Evolutionary conservation across 1,140 invertebrate species (phyloP), one percentile per base, ranked within the genome.

Genomic region (Dreissena rostriformis): DNA sequence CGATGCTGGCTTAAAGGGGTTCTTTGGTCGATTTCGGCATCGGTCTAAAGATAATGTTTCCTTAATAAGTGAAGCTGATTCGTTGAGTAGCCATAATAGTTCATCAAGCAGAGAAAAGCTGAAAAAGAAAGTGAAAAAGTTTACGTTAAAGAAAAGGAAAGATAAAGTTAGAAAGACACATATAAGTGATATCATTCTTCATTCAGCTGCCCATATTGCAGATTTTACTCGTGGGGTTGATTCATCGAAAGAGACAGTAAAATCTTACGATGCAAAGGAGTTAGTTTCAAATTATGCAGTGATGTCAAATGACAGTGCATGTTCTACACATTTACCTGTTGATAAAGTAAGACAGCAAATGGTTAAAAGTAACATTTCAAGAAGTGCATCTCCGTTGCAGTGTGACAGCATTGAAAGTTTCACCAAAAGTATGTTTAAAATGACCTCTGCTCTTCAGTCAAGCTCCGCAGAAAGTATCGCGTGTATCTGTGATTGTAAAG

Each of bases 401-500:
- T 5, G 39, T 39, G 8, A 39, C 8, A 39, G 39, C 39, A 75
- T 82, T 22, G 14, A 82, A 19, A 72, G 75, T 51, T 22, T 82
- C 22, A 82, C 80, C 17, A 17, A 17, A 24, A 75, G 72, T 65
- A 82, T 82, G n/a, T 72, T 61, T 75, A n/a, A 75, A 19, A 82
- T 82, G 80, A 82, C 80, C 4, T 39, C 68, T n/a, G 80, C 80
- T 12, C 28, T 82, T 49, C 63, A 71, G 74, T 57, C 72, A 51
- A 82, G 80, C 52, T 82, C 80, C n/a, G 71, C 80, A n/a, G 80
- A 82, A 15, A 82, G 80, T 68, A 74, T 82, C 11, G 71, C 71
- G 26, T 82, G 80, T 75, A 82, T 82, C 15, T 82, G 80, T 82
- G 80, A 75, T 68, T 82, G 80, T 82, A 75, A 82, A 57, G 73